These are phyloP conservation scores for Calidris pygmaea DNA, from an alignment of 2,113 vertebrate genomes.

Conservation along the genomic window DNA sequence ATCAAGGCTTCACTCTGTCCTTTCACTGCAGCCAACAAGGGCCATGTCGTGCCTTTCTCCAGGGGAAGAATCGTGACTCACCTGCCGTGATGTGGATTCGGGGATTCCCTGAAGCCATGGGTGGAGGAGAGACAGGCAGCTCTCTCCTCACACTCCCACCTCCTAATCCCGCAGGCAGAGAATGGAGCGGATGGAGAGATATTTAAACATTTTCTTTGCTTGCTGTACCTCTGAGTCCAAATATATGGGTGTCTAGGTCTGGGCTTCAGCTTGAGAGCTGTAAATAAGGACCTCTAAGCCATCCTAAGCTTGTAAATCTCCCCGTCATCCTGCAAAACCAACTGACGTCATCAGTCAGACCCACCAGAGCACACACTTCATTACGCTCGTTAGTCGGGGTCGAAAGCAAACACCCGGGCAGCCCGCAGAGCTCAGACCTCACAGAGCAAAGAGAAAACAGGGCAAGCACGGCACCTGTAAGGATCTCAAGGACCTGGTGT, in stretches of 20 bases:
- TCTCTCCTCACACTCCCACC: not conserved
- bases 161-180: not conserved
- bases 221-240: not conserved
- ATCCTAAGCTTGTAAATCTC: conserved; percentile 32
- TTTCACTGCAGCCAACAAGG: not conserved
- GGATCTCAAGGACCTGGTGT: accelerated
- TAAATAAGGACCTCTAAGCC: conserved; percentile 20
- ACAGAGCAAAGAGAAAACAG: not conserved
- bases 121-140: not conserved
- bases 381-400: not conserved
- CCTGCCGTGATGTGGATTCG: not conserved
- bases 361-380: not conserved
- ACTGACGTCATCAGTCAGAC: not conserved
- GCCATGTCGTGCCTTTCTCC: not conserved
- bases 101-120: not conserved
- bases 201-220: conserved; percentile 1
- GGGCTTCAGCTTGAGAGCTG: not conserved
- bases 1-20: not conserved
- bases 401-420: not conserved
- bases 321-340: not conserved
- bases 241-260: not conserved
- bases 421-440: not conserved
- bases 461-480: accelerated
- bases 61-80: not conserved
- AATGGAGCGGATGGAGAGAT: not conserved